phyloP scores from a whole-genome alignment of 2,113 vertebrate genomes.

The Hemiscyllium ocellatum region DNA sequence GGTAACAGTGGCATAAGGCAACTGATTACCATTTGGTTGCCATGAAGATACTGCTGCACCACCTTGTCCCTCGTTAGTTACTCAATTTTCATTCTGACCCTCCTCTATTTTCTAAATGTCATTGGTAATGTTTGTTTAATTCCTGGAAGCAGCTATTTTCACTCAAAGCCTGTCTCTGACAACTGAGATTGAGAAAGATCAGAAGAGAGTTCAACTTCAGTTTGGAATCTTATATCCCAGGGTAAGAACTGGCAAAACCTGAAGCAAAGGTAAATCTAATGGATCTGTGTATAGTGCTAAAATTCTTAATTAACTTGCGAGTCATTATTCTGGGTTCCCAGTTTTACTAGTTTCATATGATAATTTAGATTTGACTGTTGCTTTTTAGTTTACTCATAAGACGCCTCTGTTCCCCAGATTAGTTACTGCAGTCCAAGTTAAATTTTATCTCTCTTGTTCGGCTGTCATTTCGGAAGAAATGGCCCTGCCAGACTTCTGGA shows the following conservation, averaged over 20 bases:
- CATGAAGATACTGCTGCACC: not conserved
- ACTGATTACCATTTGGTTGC: not conserved
- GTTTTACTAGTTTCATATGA: not conserved
- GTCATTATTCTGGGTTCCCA: not conserved
- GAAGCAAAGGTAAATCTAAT: not conserved
- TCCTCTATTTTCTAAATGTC: not conserved
- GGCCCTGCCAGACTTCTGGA: not conserved
- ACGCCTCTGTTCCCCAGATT: not conserved
- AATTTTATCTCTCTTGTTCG: not conserved
- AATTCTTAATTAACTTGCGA: not conserved
- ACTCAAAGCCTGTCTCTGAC: not conserved
- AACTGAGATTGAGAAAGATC: not conserved
- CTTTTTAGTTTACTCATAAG: not conserved
- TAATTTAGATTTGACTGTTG: not conserved
- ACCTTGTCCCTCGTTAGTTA: not conserved
- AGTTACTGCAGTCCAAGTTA: not conserved
- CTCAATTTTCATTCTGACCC: not conserved
- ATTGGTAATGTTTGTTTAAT: conserved; percentile 17
- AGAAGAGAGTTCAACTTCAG: not conserved
- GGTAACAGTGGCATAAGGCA: not conserved
- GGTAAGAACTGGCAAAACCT: not conserved
- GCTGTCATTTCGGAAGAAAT: not conserved
- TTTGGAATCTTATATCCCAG: not conserved
- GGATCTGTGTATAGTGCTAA: not conserved
- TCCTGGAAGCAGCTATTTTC: not conserved